Conservation (phyloP, 2,888 invertebrate genomes). For the Orchestes rusci region DNA sequence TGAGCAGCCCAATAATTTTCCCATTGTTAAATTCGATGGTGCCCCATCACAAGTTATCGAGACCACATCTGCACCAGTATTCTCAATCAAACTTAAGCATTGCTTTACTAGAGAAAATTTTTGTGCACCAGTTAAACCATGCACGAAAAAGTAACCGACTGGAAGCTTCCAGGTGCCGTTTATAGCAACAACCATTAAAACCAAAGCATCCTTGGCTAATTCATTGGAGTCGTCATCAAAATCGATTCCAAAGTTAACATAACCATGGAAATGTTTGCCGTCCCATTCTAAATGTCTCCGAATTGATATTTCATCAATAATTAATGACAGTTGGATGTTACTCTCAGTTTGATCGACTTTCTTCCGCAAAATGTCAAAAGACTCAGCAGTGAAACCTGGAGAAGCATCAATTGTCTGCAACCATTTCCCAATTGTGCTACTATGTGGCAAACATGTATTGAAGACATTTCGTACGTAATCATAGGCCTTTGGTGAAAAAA, state of each 20-base stretch:
- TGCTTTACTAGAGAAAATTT: constrained; percentile 27
- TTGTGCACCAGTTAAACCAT: constrained; percentile 28
- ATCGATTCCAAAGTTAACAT: constrained; percentile 31
- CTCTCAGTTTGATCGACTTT: constrained; percentile 11
- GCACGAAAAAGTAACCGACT: constrained; percentile 30
- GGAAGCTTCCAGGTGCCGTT: constrained; percentile 32
- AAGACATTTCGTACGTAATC: constrained; percentile 35
- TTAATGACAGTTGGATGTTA: constrained; percentile 21
- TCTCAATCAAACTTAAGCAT: constrained; percentile 24
- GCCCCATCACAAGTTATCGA: constrained; percentile 32
- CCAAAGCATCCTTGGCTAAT: constrained; percentile 31
- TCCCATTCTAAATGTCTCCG: constrained; percentile 32
- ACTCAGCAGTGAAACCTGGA: constrained; percentile 35
- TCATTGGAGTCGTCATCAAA: constrained; percentile 24
- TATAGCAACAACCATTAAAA: constrained; percentile 28
- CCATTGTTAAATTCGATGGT: constrained; percentile 26
- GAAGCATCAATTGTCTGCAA: constrained; percentile 31
- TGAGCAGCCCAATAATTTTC: constrained; percentile 8
- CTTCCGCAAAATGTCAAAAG: constrained; percentile 26
- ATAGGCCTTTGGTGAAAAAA: constrained; percentile 31
- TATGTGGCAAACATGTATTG: constrained; percentile 32
- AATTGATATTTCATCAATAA: constrained; percentile 34
- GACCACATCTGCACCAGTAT: constrained; percentile 25
- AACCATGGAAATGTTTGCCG: constrained; percentile 32
- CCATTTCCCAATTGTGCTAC: constrained; percentile 34